Percentiles rank a stretch among this genome's conserved stretches.
Conservation (phyloP, 2,888 invertebrate species). For the Autographa pulchrina region DNA sequence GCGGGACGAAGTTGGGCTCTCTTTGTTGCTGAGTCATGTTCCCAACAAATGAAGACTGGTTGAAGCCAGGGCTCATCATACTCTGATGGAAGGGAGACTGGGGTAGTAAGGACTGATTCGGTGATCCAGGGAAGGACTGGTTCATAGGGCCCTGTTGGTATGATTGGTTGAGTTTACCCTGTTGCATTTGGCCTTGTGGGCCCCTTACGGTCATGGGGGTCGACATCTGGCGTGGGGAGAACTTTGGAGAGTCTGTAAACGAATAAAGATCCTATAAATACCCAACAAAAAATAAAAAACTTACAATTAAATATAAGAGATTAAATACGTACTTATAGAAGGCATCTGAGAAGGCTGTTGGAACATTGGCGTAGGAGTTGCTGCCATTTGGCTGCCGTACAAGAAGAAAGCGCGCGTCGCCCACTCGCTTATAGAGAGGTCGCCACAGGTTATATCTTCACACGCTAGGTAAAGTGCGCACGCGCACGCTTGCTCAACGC, state of each 20-base stretch:
- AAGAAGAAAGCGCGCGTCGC: constrained; percentile 97
- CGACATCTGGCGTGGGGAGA: constrained; percentile 86
- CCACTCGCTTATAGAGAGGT: constrained; percentile 93
- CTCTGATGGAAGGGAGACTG: constrained; percentile 79
- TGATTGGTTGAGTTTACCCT: constrained; percentile 78
- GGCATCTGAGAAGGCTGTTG: constrained; percentile 75
- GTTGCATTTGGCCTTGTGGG: constrained; percentile 76
- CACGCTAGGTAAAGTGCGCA: constrained; percentile 96
- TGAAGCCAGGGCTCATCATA: constrained; percentile 78
- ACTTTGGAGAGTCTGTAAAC: constrained; percentile 81
- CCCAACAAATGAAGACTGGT: constrained; percentile 79
- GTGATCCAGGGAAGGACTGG: constrained; percentile 76
- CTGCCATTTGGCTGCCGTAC: constrained; percentile 94
- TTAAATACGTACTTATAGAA: constrained; percentile 68
- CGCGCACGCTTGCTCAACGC: constrained; percentile 96
- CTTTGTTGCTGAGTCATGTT: constrained; percentile 80
- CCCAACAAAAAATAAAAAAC: not conserved
- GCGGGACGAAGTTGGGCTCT: constrained; percentile 79
- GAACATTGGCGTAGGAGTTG: constrained; percentile 67
- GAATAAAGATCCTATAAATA: not conserved
- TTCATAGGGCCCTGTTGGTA: constrained; percentile 77
- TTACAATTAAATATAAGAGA: not conserved
- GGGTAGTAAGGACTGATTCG: constrained; percentile 74
- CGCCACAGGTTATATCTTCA: constrained; percentile 84
- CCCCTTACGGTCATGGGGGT: constrained; percentile 84